Conservation (phyloP, 1,140 invertebrate genomes). For the Saccostrea cuccullata region DNA sequence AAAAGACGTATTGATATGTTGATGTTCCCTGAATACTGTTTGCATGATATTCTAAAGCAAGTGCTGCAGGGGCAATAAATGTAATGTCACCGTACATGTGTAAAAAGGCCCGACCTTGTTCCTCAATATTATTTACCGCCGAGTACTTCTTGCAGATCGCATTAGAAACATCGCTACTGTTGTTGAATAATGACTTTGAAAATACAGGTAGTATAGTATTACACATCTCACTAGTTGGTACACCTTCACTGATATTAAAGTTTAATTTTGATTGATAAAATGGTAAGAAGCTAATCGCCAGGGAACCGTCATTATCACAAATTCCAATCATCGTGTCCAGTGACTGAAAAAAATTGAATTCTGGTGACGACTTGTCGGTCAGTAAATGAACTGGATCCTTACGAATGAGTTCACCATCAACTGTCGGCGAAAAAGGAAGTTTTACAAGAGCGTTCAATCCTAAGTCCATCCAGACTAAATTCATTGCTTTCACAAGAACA, state of each 20-base stretch:
- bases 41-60: conserved; percentile 7
- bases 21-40: not conserved
- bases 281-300: not conserved
- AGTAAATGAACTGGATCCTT: not conserved
- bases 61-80: conserved; percentile 35
- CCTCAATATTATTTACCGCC: not conserved
- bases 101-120: conserved; percentile 9
- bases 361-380: not conserved
- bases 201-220: not conserved
- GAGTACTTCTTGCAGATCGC: conserved; percentile 17
- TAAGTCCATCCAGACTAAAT: not conserved
- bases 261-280: not conserved
- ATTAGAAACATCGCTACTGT: not conserved
- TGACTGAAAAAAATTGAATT: conserved; percentile 39
- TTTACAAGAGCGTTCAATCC: not conserved
- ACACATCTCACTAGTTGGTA: not conserved
- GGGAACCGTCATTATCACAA: conserved; percentile 34
- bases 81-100: conserved; percentile 30
- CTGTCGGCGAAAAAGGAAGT: not conserved
- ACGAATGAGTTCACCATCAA: conserved; percentile 36
- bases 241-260: not conserved
- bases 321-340: conserved; percentile 43
- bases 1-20: conserved; percentile 41
- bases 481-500: not conserved
- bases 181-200: not conserved